These are phyloP conservation scores for Notiomystis cincta DNA, from an alignment of 2,113 vertebrate genomes.

Conservation along the genomic window DNA sequence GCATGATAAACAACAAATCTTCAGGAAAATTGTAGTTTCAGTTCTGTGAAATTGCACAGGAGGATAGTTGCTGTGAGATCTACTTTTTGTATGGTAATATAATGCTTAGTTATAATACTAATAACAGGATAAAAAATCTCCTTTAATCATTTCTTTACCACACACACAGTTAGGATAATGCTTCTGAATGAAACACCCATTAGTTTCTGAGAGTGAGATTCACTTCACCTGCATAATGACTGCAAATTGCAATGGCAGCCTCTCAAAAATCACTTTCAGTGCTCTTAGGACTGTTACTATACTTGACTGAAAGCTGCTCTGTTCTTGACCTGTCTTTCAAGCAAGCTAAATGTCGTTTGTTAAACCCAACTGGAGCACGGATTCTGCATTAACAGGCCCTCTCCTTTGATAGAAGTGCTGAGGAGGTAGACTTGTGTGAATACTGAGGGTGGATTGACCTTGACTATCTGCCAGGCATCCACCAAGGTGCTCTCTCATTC, in stretches of 20 bases:
- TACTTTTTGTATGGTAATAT: background rate
- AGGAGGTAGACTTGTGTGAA: background rate
- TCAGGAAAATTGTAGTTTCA: constrained; percentile 20
- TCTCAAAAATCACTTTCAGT: background rate
- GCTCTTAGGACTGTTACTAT: background rate
- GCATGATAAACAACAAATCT: background rate
- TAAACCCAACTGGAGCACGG: background rate
- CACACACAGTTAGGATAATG: background rate
- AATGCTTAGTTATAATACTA: background rate
- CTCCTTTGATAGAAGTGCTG: background rate
- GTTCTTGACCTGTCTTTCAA: background rate
- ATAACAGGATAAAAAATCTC: background rate
- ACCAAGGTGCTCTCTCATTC: background rate
- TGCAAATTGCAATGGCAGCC: background rate
- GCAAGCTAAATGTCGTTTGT: background rate
- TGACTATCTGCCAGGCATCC: background rate
- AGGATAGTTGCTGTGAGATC: background rate
- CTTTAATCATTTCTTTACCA: background rate
- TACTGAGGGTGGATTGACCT: background rate
- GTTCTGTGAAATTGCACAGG: background rate
- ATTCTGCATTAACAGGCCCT: background rate
- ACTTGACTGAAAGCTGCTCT: background rate
- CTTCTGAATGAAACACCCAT: background rate
- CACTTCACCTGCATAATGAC: background rate
- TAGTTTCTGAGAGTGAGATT: background rate